Base-by-base conservation (phyloP, 2,888 invertebrate species). In the Cheilosia grossa region DNA sequence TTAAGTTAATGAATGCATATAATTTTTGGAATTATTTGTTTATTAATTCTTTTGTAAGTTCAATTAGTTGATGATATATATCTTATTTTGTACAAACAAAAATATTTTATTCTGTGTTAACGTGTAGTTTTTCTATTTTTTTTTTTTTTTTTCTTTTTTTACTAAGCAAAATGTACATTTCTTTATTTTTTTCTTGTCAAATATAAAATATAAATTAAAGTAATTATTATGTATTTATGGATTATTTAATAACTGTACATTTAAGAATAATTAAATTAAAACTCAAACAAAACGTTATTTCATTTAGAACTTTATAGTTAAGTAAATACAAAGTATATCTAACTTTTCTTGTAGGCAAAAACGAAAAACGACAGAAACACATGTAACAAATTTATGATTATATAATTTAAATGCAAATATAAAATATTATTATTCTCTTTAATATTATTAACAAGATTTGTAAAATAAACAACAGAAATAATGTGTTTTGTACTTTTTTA, bases 241-340 rank as follows among this genome's bases (percentile, higher is more conserved):
- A 64, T 79, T 80, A 80, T 80, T 69, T 67, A 70, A 69, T 80
- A 69, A 74, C 59, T 74, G 47, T 69, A 79, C 47, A 64, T 70
- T 51, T 69, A 79, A 66, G 70, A 74, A 44, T 49, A 61, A 61
- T 51, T 72, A 59, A 78, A 73, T 56, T 78, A 54, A 69, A 42
- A 47, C 4, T 66, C 63, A 74, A 61, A 40, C 30, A 30, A 30
- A 30, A 30, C 30, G 63, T 58, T 49, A 75, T 80, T 83, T 74
- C 40, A 66, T 80, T 83, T 80, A 78, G 69, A 63, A 66, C 74
- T 66, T 53, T 70, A 81, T 70, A 70, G 69, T 79, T 74, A 83
- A 79, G 63, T 83, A 79, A 83, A 74, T 61, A 78, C 63, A 70
- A 75, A 56, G 63, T 69, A 79, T 69, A 79, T 69, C 78, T 77